Evolutionary conservation across 2,797 vertebrate genomes (phyloP).

Genomic region (Siniperca scherzeri): DNA sequence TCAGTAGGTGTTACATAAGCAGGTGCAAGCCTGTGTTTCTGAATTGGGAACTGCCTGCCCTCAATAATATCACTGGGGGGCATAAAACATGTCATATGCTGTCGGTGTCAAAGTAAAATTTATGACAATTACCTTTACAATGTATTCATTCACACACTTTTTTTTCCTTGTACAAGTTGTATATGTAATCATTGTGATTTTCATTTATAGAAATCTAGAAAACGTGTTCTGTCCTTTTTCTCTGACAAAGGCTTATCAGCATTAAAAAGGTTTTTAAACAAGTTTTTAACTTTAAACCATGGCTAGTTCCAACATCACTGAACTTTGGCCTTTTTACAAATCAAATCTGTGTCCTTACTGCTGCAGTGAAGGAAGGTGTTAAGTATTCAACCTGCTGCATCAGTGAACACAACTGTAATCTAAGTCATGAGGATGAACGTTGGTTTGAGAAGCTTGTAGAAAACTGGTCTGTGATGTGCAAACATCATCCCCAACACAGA

Average conservation of each 20-base stretch:
- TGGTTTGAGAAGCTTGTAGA: slow-evolving; percentile 19
- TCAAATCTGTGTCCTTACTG: neutral
- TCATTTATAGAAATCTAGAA: neutral
- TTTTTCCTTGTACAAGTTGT: neutral
- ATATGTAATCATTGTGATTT: neutral
- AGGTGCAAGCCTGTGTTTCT: neutral
- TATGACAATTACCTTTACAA: neutral
- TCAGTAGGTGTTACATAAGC: neutral
- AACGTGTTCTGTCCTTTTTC: neutral
- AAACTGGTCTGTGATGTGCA: slow-evolving; percentile 36
- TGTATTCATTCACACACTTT: neutral
- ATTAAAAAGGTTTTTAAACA: neutral
- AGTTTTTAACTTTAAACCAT: neutral
- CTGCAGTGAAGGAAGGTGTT: neutral
- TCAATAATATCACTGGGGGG: too few relatives aligned
- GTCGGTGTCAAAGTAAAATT: neutral
- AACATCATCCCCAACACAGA: slow-evolving; percentile 43
- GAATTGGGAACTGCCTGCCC: neutral
- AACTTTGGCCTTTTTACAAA: neutral
- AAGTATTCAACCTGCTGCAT: slow-evolving; percentile 14
- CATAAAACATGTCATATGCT: too few relatives aligned
- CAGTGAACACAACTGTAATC: slow-evolving; percentile 26
- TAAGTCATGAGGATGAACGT: neutral
- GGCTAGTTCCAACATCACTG: neutral
- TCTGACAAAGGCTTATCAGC: neutral